Percentiles rank a stretch among this genome's conserved stretches.
Conservation (phyloP, 92 coral and sea anemone species). For the Siderastrea radians region DNA sequence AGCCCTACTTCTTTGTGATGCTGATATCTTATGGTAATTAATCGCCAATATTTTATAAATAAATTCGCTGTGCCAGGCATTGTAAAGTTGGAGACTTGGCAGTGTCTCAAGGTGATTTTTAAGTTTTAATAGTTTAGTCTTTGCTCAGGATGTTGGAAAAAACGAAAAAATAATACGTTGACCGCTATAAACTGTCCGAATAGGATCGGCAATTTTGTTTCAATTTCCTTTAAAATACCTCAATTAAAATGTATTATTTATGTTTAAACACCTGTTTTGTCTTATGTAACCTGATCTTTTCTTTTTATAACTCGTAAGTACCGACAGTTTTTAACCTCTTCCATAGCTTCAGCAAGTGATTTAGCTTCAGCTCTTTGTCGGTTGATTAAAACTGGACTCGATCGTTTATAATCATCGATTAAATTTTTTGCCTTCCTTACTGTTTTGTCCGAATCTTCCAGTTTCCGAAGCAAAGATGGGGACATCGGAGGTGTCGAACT, state of each 20-base stretch:
- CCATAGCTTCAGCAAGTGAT: constrained; percentile 71
- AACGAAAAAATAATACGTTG: too few species aligned
- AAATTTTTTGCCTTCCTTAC: constrained; percentile 55
- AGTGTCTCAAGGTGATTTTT: too few species aligned
- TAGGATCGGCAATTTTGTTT: background rate
- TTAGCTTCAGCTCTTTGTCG: constrained; percentile 19
- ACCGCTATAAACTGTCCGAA: too few species aligned
- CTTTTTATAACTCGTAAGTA: constrained; percentile 74
- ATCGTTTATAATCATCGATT: constrained; percentile 68
- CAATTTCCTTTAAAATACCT: background rate
- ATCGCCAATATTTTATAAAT: too few species aligned
- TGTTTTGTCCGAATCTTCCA: constrained; percentile 69
- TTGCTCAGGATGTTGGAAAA: too few species aligned
- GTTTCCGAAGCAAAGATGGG: constrained; percentile 77
- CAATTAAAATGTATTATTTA: background rate
- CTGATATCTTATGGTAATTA: too few species aligned
- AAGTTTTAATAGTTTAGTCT: too few species aligned
- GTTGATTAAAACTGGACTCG: background rate
- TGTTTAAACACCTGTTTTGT: constrained; percentile 28
- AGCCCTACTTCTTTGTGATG: too few species aligned
- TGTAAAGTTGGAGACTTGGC: too few species aligned
- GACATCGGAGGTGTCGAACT: constrained; percentile 70
- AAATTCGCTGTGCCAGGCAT: too few species aligned
- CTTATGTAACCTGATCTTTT: constrained; percentile 5
- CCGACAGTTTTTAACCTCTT: constrained; percentile 84